These are phyloP conservation scores for Alligator mississippiensis DNA, from an alignment of 2,113 vertebrate genomes.

Conservation along the genomic window DNA sequence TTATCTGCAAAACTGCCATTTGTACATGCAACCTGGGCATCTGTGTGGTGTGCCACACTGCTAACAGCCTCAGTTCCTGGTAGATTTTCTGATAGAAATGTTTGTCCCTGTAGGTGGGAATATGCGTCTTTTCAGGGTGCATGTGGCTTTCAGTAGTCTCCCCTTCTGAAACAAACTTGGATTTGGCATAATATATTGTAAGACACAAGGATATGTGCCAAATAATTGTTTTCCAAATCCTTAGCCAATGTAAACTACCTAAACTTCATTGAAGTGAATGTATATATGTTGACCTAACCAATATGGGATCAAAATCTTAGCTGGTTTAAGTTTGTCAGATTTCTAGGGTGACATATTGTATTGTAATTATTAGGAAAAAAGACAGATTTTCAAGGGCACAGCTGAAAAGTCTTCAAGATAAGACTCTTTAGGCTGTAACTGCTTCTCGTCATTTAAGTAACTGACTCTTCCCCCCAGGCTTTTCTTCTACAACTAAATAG, in stretches of 20 bases:
- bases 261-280: not conserved
- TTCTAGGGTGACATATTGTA: too few relatives aligned
- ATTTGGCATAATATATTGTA: not conserved
- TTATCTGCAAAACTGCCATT: slow-evolving; percentile 8
- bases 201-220: not conserved
- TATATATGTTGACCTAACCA: not conserved
- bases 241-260: not conserved
- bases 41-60: not conserved
- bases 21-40: not conserved
- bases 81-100: slow-evolving; percentile 11
- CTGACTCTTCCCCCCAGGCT: fast-evolving
- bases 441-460: not conserved
- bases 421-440: not conserved
- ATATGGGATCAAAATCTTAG: not conserved
- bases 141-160: slow-evolving; percentile 14
- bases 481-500: not conserved
- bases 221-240: not conserved
- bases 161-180: not conserved
- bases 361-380: not conserved
- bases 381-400: not conserved
- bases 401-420: not conserved
- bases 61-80: not conserved
- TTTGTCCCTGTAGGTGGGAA: not conserved
- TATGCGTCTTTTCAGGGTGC: not conserved
- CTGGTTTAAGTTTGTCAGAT: not conserved